Percentiles rank a stretch among this genome's conserved stretches.
Conservation (phyloP, 2,888 invertebrate species). For the Steinernema hermaphroditum region DNA sequence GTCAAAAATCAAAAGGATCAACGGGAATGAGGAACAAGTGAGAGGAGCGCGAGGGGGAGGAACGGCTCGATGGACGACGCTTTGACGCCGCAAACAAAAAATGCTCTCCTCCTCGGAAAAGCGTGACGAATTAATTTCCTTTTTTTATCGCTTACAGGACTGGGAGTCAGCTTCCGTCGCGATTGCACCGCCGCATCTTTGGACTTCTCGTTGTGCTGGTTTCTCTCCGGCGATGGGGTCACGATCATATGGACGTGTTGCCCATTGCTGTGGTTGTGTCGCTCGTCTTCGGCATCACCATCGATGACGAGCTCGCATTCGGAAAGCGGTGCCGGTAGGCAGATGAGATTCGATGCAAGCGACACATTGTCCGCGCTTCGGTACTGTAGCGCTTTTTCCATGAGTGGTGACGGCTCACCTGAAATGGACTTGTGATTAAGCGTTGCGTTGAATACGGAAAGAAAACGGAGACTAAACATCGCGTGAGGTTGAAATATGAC, state of each 20-base stretch:
- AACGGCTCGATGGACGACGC: too few relatives aligned
- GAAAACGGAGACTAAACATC: too few relatives aligned
- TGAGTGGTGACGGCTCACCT: background rate
- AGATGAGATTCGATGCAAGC: background rate
- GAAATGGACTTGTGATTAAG: background rate
- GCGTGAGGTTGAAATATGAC: too few relatives aligned
- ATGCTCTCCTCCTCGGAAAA: too few relatives aligned
- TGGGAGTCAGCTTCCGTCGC: background rate
- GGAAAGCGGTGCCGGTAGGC: background rate
- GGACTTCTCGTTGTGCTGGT: background rate
- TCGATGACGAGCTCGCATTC: constrained; percentile 23
- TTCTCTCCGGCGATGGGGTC: background rate
- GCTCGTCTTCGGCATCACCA: background rate
- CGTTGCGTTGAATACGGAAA: too few relatives aligned
- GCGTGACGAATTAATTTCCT: background rate
- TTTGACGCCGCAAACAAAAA: background rate
- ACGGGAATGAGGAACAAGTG: too few relatives aligned
- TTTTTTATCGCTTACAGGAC: constrained; percentile 6
- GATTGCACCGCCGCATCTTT: background rate
- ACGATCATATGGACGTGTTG: background rate
- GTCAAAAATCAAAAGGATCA: too few relatives aligned
- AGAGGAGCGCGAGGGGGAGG: too few relatives aligned
- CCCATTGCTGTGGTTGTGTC: background rate
- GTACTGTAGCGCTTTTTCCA: constrained; percentile 4
- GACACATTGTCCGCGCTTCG: constrained; percentile 26